Conservation (phyloP, 2,888 invertebrate species). For the Ophraella communa region DNA sequence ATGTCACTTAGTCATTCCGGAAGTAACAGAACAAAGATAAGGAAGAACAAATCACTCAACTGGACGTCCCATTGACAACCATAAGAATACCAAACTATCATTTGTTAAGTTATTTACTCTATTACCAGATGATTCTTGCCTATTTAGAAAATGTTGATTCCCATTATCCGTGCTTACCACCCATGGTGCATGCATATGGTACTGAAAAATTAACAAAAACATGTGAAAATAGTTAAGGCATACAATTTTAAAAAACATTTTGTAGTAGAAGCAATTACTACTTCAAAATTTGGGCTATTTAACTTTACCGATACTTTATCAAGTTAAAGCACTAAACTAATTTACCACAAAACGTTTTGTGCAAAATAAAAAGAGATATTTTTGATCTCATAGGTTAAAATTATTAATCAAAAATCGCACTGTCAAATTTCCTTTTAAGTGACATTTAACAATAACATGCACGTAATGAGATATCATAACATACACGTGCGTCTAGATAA, state of each 20-base stretch:
- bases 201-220: not conserved
- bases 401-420: too few relatives aligned
- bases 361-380: too few relatives aligned
- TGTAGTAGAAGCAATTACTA: too few relatives aligned
- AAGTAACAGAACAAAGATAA: not conserved
- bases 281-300: not conserved
- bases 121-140: not conserved
- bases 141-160: not conserved
- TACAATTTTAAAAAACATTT: not conserved
- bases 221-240: not conserved
- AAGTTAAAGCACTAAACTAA: too few relatives aligned
- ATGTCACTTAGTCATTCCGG: not conserved
- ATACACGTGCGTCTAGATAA: too few relatives aligned
- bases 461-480: too few relatives aligned
- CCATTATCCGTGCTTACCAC: not conserved
- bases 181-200: not conserved
- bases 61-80: conserved; percentile 1
- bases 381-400: too few relatives aligned
- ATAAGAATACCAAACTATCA: not conserved
- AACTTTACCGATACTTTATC: too few relatives aligned
- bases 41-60: not conserved
- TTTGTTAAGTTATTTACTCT: not conserved
- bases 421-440: too few relatives aligned
- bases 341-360: too few relatives aligned
- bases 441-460: too few relatives aligned